Evolutionary conservation across 2,888 invertebrate genomes (phyloP), one percentile per base, ranked within the genome.

Genomic region (Oasisia sp.): DNA sequence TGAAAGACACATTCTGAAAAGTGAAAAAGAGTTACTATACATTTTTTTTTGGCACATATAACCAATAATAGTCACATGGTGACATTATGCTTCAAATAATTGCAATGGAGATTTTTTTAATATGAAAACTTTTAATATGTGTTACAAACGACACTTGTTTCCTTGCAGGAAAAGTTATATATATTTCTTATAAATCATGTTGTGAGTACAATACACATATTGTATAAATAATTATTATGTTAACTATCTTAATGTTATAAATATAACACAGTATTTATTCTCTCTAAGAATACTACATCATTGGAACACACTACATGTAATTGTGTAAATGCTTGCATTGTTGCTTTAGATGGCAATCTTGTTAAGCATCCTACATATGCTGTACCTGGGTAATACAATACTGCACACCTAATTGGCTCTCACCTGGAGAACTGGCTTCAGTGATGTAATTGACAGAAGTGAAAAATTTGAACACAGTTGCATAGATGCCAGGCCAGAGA

Each of bases 401-500:
- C 27, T 74, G 74, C 27, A 19, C 27, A 27, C 4, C 27, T 5
- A 74, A 19, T 27, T 27, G 74, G 19, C 14, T 74, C 74, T 74
- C 27, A 74, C 74, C 74, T 74, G 74, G 74, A 74, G 74, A 74
- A 19, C 14, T n/a, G n/a, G 7, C 19, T 27, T 74, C 74, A 74
- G 74, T 74, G 74, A 74, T 74, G 27, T 27, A 74, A n/a, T 74
- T 74, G 19, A n/a, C 74, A 74, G 74, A 74, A 5, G 27, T 27
- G 27, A 74, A 27, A 74, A 74, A n/a, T 74, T 74, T 74, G 19
- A 74, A n/a, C 27, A 74, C 74, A 74, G 74, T 74, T 74, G 27
- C 7, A 74, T 74, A 74, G 74, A 74, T 74, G 74, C 74, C 74
- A 74, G 74, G 74, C 74, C 74, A 74, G 74, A 74, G 74, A 74